Evolutionary conservation across 2,113 vertebrate species (phyloP).

Genomic region (Lycaon pictus): DNA sequence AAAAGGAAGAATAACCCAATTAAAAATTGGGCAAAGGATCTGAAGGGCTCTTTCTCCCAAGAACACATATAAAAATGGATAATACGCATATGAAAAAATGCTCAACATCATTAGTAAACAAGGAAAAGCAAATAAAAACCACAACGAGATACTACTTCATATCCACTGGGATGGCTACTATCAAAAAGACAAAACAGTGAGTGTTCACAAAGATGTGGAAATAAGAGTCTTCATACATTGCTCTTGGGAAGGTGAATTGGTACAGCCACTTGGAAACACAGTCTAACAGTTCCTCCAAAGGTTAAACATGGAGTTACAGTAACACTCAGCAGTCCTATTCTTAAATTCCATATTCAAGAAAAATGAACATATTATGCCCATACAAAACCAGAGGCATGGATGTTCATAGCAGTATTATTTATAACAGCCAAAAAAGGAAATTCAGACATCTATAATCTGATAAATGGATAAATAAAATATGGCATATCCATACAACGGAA

Average conservation of each 20-base stretch:
- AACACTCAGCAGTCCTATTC: neutral
- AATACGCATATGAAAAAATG: neutral
- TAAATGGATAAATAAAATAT: neutral
- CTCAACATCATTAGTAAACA: neutral
- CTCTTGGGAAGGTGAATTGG: neutral
- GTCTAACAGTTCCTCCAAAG: neutral
- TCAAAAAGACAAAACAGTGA: neutral
- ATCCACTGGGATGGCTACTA: neutral
- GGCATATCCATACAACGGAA: neutral
- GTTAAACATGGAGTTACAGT: neutral
- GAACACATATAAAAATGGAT: neutral
- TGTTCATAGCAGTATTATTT: neutral
- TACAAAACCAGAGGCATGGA: neutral
- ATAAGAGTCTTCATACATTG: neutral
- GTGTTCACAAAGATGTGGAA: neutral
- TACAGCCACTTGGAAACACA: neutral
- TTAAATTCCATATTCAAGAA: neutral
- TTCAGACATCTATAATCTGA: neutral
- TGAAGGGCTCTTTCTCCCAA: neutral
- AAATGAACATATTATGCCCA: neutral
- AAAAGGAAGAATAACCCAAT: neutral
- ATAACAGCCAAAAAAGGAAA: neutral
- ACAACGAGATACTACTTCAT: neutral
- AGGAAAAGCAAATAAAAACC: neutral
- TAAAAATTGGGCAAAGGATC: constrained; percentile 22